Conservation (phyloP, 2,797 vertebrate genomes). For the Oryzias dopingdopingensis region DNA sequence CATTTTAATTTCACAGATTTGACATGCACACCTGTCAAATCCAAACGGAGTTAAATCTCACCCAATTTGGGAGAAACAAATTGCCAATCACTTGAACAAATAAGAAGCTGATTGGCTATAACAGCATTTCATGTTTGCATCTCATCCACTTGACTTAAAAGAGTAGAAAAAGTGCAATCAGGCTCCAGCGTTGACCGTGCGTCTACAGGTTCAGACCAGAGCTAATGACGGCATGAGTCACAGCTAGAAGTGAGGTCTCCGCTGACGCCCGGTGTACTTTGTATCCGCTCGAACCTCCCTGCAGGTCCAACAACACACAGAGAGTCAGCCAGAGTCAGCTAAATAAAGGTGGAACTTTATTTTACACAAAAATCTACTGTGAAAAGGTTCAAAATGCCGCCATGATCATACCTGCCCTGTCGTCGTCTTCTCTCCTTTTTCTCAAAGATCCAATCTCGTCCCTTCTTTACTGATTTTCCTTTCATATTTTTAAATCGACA, state of each 20-base stretch:
- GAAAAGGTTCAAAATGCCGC: neutral
- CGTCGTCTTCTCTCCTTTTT: conserved; percentile 88
- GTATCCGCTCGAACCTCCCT: conserved; percentile 92
- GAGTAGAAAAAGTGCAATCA: conserved; percentile 36
- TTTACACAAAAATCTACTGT: neutral
- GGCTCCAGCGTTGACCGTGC: conserved; percentile 8
- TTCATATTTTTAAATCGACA: conserved; percentile 78
- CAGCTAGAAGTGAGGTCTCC: conserved; percentile 86
- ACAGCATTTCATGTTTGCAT: conserved; percentile 23
- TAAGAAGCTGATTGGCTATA: conserved; percentile 17
- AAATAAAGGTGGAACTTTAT: conserved; percentile 1
- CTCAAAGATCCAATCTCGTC: conserved; percentile 90
- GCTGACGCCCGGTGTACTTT: conserved; percentile 89
- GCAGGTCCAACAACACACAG: conserved; percentile 29
- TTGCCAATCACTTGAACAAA: conserved; percentile 18
- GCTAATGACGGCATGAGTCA: conserved; percentile 44
- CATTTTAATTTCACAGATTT: conserved; percentile 11
- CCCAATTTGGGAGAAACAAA: conserved; percentile 10
- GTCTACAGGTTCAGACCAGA: neutral
- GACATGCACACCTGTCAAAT: conserved; percentile 6
- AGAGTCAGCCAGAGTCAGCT: conserved; percentile 10
- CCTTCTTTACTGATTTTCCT: conserved; percentile 85
- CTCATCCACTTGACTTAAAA: conserved; percentile 32
- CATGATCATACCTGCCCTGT: conserved; percentile 85
- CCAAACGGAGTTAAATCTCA: conserved; percentile 4